Base-by-base conservation (phyloP, 2,888 invertebrate species). In the Cetonia aurata region DNA sequence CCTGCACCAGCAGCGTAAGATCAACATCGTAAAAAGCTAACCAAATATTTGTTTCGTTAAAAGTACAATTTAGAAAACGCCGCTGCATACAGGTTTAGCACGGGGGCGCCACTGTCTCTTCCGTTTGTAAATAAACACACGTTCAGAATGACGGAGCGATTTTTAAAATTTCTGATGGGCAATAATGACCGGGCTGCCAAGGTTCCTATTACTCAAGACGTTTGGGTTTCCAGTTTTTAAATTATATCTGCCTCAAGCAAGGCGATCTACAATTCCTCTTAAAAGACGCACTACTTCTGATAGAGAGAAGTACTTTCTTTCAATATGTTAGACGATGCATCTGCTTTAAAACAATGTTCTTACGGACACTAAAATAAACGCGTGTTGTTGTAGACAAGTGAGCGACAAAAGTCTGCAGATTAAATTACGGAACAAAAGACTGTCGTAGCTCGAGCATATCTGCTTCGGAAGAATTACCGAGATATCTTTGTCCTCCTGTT, bases 341-440 rank as follows among this genome's bases (percentile, higher is more conserved):
- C 17, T 15, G 15, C n/a, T 46, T 46, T 12, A 12, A 46, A 15
- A 46, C 46, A 6, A 4, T 46, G 46, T 46, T 46, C 6, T 3
- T 44, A 44, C 15, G 46, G n/a, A 13, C 15, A 15, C 15, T 6
- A 46, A 15, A 12, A 13, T 13, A 46, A 46, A 46, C n/a, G 13
- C 15, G 46, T 15, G 46, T 46, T 15, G 46, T 46, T n/a, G 46
- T n/a, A 15, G n/a, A 12, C 15, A 2, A 10, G 46, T 12, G 46
- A 12, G n/a, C 8, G 53, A 75, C 72, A 75, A 73, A 73, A 75
- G 57, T 62, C 65, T 72, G 57, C 62, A 70, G 73, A 75, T 75
- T 75, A 75, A 70, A 75, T 75, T 73, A 75, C 75, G 52, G 68
- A 62, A 75, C 75, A 75, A 75, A 74, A 71, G 75, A 41, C 70